Base-by-base conservation (phyloP, 2,113 vertebrate species). In the Tretioscincus oriximinensis region DNA sequence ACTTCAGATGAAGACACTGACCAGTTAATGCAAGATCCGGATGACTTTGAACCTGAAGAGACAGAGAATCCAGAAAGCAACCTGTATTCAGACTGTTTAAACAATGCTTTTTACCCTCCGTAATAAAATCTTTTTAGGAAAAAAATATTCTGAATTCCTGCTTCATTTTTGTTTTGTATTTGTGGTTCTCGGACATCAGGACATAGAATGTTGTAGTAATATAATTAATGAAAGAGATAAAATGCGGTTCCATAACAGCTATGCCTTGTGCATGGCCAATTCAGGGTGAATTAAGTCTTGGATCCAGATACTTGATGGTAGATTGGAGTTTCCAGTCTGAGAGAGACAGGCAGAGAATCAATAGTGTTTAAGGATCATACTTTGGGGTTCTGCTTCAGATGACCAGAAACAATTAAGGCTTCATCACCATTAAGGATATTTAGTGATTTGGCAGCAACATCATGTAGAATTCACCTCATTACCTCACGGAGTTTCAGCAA, bases 1-100 rank as follows among this genome's bases (percentile, higher is more conserved):
- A 97, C 96, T 90, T 98, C 96, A 1, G 95, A 96, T 82, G 96
- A 98, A 78, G 96, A 97, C 21, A 88, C 88, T 0, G 95, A 96
- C 81, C 93, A 94, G 74, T 78, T 94, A 85, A 92, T 92, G 58
- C 94, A 92, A 69, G 94, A 91, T 10, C 88, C 88, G 0, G 86
- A 93, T 26, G 92, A 93, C 77, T 90, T 90, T 41, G 88, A 80
- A 9, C 86, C 76, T 0, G 93, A 93, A 49, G 92, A 93, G 7
- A 78, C 73, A 5, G 90, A 88, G 58, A 78, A 84, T 8, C 1
- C 69, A 61, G 92, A 90, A 41, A 72, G 72, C n/a, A 87, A 31
- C 22, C 14, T 63, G 24, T 87, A 83, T 76, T 89, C 91, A 16
- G 93, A 93, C 71, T 93, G 81, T 85, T 89, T 93, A 21, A 93